Evolutionary conservation across 2,797 vertebrate genomes (phyloP).

Genomic region (Brachyalestes nurse): DNA sequence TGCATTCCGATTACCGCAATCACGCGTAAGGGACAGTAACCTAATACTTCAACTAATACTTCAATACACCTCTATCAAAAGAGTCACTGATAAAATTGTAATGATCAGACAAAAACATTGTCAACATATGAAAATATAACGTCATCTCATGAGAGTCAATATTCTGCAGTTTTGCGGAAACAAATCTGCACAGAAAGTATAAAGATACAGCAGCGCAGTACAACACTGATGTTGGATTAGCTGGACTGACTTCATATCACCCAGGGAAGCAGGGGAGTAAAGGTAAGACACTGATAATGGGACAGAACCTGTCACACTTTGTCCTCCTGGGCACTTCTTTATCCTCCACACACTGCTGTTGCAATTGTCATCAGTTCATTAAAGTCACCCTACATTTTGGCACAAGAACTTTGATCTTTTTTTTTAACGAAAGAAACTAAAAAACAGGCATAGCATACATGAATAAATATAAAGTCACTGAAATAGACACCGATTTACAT

Average conservation of each 20-base stretch:
- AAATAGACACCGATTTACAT: conserved; percentile 69
- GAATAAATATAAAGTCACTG: conserved; percentile 61
- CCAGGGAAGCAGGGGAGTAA: conserved; percentile 46
- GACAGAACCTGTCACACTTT: conserved; percentile 65
- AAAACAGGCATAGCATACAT: conserved; percentile 54
- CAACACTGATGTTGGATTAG: conserved; percentile 62
- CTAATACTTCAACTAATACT: conserved; percentile 39
- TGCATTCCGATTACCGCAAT: conserved; percentile 43
- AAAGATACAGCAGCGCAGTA: conserved; percentile 53
- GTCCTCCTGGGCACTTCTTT: conserved; percentile 71
- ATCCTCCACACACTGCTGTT: conserved; percentile 50
- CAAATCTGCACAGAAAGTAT: conserved; percentile 30
- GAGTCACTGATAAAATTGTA: conserved; percentile 67
- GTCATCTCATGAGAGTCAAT: conserved; percentile 68
- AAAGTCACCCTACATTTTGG: conserved; percentile 65
- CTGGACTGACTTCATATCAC: conserved; percentile 60
- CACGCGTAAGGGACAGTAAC: conserved; percentile 17
- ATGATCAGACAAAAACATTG: conserved; percentile 69
- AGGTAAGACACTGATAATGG: conserved; percentile 57
- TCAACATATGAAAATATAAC: conserved; percentile 79
- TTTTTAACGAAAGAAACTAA: conserved; percentile 54
- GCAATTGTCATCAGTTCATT: conserved; percentile 41
- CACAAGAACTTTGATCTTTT: conserved; percentile 66
- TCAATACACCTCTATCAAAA: conserved; percentile 63
- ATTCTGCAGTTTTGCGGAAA: conserved; percentile 61